Evolutionary conservation across 2,113 vertebrate species (phyloP).

Genomic region (Microtus oregoni): DNA sequence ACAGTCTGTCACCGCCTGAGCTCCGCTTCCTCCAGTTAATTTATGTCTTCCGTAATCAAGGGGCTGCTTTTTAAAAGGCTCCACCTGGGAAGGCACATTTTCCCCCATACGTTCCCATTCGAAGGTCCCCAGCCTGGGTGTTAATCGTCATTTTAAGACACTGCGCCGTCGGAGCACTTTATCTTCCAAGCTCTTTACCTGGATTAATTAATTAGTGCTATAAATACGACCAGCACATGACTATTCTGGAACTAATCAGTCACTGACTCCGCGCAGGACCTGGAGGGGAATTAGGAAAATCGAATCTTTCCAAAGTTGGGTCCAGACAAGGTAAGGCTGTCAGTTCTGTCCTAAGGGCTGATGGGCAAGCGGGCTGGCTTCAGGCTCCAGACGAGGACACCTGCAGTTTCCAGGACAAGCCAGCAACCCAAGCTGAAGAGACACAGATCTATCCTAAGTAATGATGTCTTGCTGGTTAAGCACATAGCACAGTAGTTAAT

Average conservation of each 20-base stretch:
- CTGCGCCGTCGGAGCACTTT: neutral
- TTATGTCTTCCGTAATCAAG: constrained; percentile 73
- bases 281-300: constrained; percentile 71
- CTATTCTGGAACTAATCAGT: constrained; percentile 74
- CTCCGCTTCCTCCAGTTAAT: constrained; percentile 72
- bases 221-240: constrained; percentile 74
- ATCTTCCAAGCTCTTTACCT: constrained; percentile 73
- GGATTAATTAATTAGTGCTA: constrained; percentile 79
- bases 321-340: neutral
- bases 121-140: constrained; percentile 52
- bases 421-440: neutral
- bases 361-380: neutral
- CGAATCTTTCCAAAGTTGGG: constrained; percentile 67
- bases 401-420: constrained; percentile 37
- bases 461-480: neutral
- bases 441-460: neutral
- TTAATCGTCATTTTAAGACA: constrained; percentile 70
- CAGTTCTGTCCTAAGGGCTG: constrained; percentile 2
- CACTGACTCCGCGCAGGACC: constrained; percentile 67
- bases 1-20: constrained; percentile 68
- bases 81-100: constrained; percentile 75
- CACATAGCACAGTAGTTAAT: neutral
- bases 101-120: constrained; percentile 15
- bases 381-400: neutral
- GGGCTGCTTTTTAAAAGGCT: constrained; percentile 70